phyloP scores from a whole-genome alignment of 2,797 vertebrate genomes.

The Hydrophis major region DNA sequence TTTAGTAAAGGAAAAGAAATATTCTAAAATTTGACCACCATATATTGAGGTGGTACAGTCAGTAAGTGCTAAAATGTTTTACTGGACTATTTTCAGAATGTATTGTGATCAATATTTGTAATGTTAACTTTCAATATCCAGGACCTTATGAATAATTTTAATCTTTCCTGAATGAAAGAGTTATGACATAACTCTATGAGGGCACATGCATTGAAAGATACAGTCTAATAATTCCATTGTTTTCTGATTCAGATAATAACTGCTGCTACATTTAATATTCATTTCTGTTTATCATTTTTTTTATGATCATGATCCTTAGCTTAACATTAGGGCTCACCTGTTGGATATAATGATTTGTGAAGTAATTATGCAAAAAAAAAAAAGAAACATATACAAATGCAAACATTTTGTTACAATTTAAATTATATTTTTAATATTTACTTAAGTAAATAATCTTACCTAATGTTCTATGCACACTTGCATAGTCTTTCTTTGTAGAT shows the following conservation, averaged over 20 bases:
- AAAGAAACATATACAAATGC: neutral
- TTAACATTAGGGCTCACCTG: neutral
- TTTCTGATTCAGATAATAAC: neutral
- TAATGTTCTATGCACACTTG: neutral
- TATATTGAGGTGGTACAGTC: neutral
- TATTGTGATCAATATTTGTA: neutral
- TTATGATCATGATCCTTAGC: neutral
- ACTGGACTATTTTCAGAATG: neutral
- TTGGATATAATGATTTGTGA: neutral
- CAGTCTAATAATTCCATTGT: neutral
- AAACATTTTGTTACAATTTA: neutral
- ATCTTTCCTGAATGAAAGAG: neutral
- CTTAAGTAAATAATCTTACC: neutral
- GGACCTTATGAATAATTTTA: neutral
- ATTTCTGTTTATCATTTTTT: neutral
- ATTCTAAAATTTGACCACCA: neutral
- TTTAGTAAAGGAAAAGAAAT: neutral
- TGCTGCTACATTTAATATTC: neutral
- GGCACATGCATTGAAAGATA: neutral
- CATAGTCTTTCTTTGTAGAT: neutral
- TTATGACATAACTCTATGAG: neutral
- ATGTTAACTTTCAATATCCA: neutral
- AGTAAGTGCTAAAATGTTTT: neutral
- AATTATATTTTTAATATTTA: neutral
- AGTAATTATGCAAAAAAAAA: neutral